Evolutionary conservation across 2,888 invertebrate species (phyloP).

Genomic region (Drosophila maculinotata): DNA sequence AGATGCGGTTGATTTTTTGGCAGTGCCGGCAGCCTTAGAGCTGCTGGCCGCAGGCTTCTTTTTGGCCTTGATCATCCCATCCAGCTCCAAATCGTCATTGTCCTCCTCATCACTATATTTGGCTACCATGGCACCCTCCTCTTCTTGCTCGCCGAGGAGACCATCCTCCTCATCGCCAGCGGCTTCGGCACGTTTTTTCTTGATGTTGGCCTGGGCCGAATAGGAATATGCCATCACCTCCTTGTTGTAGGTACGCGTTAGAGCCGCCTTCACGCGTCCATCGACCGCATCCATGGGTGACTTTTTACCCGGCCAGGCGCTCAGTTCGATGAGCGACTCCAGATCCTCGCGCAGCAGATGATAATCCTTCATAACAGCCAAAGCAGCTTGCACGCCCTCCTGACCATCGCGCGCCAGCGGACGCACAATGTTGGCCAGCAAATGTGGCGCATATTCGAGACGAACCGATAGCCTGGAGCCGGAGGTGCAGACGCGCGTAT

Average conservation of each 20-base stretch:
- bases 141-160: constrained; percentile 85
- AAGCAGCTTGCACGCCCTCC: constrained; percentile 90
- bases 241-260: constrained; percentile 97
- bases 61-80: constrained; percentile 90
- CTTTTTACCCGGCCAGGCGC: constrained; percentile 92
- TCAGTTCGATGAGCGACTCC: constrained; percentile 94
- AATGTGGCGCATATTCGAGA: constrained; percentile 93
- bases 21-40: constrained; percentile 58
- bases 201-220: constrained; percentile 87
- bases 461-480: constrained; percentile 93
- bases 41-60: constrained; percentile 65
- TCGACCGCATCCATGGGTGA: constrained; percentile 92
- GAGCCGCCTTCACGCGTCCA: constrained; percentile 94
- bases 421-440: constrained; percentile 90
- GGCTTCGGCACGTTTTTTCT: constrained; percentile 87
- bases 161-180: constrained; percentile 84
- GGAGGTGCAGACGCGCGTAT: constrained; percentile 92
- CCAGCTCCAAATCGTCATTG: constrained; percentile 88
- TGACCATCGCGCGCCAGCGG: constrained; percentile 90
- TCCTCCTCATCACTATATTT: constrained; percentile 86
- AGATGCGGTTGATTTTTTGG: constrained; percentile 59
- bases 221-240: constrained; percentile 92
- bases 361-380: constrained; percentile 93
- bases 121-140: constrained; percentile 54
- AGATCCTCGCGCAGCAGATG: constrained; percentile 95